Evolutionary conservation across 1,140 invertebrate species (phyloP), one percentile per base, ranked within the genome.

Genomic region (Heterodera schachtii): DNA sequence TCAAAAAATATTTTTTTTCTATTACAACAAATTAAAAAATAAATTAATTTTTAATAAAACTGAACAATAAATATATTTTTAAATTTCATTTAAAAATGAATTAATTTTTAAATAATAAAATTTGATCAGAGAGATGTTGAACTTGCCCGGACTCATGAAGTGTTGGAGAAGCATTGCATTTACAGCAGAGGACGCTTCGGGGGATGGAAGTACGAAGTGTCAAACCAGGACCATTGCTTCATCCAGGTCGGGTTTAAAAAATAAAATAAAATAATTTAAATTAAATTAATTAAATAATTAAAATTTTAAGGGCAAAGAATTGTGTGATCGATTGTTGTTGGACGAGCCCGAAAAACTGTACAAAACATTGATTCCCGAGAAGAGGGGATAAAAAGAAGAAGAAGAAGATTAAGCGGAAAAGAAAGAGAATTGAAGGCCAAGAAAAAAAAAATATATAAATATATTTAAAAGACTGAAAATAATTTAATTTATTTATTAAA

Each of bases 151-250:
- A 84, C 87, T n/a, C 89, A 90, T 79, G 57, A 64, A 44, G 87
- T 81, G 47, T 81, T 89, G 52, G 88, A 89, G 78, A 79, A 82
- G 43, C 78, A 87, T 79, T 60, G 67, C 44, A 90, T 90, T 82
- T 90, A 89, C 79, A 86, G 83, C 64, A 81, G 89, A 66, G 89
- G 89, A 16, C 83, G 89, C 75, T 90, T 90, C 75, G 89, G 89
- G 64, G 88, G 89, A 49, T 90, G 89, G 89, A 90, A 90, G 79
- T 90, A 90, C 80, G 89, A 90, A 70, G 82, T 83, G 19, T 83
- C 82, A 9, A 83, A 83, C 46, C 82, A 83, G 69, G 89, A 90
- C 73, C 89, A 90, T 75, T 90, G 89, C 64, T 88, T 90, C 75
- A 90, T 90, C 52, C 89, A 90, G 82, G 89, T 86, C 46, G 73